These are phyloP conservation scores for Hafferia zeledoni DNA, from an alignment of 2,797 vertebrate species.

Conservation along the genomic window DNA sequence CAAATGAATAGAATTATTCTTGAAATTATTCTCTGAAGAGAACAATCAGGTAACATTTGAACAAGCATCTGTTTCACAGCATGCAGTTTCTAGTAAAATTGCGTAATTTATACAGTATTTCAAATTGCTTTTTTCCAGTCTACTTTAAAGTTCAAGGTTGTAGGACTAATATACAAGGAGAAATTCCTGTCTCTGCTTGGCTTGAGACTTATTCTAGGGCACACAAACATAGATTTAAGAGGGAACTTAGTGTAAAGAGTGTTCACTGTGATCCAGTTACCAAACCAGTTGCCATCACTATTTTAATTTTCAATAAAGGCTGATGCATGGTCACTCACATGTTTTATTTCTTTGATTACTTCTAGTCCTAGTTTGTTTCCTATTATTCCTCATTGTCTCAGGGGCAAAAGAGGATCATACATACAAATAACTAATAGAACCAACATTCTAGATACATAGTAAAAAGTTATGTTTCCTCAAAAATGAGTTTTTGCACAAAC, in stretches of 20 bases:
- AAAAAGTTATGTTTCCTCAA: slow-evolving; percentile 87
- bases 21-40: slow-evolving; percentile 13
- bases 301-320: neutral
- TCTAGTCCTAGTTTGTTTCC: neutral
- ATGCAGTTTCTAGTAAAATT: neutral
- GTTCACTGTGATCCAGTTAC: neutral
- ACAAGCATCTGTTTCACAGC: neutral
- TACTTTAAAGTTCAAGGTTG: slow-evolving; percentile 33
- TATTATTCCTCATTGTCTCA: neutral
- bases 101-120: neutral
- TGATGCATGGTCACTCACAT: neutral
- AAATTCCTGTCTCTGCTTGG: neutral
- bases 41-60: neutral
- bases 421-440: neutral
- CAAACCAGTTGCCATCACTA: neutral
- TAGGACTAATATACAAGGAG: neutral
- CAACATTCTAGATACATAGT: slow-evolving; percentile 74
- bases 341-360: neutral
- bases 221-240: neutral
- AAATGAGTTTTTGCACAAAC: slow-evolving; percentile 88
- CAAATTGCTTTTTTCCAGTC: neutral
- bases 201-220: neutral
- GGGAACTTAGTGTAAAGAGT: neutral
- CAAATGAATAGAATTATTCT: slow-evolving; percentile 45
- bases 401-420: neutral